Percentiles rank a stretch among this genome's conserved stretches.
These are phyloP conservation scores for Eretmocerus hayati DNA, from an alignment of 2,888 invertebrate species.

Conservation along the genomic window DNA sequence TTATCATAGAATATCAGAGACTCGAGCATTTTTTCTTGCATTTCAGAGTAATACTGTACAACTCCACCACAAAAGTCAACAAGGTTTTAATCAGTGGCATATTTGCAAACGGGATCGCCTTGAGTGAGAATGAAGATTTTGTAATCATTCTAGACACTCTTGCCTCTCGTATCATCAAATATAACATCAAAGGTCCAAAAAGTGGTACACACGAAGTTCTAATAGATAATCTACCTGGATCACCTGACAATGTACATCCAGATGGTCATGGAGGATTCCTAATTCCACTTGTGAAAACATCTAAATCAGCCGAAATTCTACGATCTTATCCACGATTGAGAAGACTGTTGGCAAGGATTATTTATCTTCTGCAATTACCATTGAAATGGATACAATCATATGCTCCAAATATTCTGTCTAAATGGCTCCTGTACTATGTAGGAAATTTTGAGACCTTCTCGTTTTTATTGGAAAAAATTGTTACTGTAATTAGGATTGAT, in stretches of 20 bases:
- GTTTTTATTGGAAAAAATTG: slow-evolving; percentile 27
- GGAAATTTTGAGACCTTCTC: slow-evolving; percentile 28
- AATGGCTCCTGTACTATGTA: slow-evolving; percentile 50
- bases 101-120: slow-evolving; percentile 81
- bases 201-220: slow-evolving; percentile 75
- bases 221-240: slow-evolving; percentile 71
- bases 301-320: slow-evolving; percentile 52
- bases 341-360: slow-evolving; percentile 57
- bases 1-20: no score
- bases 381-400: slow-evolving; percentile 58
- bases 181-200: slow-evolving; percentile 73
- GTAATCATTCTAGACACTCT: slow-evolving; percentile 71
- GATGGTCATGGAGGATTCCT: slow-evolving; percentile 62
- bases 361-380: slow-evolving; percentile 56
- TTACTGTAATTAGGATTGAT: slow-evolving; percentile 53
- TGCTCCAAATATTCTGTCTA: slow-evolving; percentile 62
- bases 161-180: slow-evolving; percentile 62
- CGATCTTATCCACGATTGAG: slow-evolving; percentile 59
- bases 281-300: slow-evolving; percentile 58
- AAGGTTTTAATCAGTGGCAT: slow-evolving; percentile 69
- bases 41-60: slow-evolving; percentile 69
- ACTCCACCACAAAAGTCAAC: slow-evolving; percentile 69
- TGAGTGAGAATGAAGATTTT: slow-evolving; percentile 76
- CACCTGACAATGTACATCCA: slow-evolving; percentile 55
- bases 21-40: no score